These are phyloP conservation scores for Orchestia grillus DNA, from an alignment of 1,140 invertebrate genomes.

Conservation along the genomic window DNA sequence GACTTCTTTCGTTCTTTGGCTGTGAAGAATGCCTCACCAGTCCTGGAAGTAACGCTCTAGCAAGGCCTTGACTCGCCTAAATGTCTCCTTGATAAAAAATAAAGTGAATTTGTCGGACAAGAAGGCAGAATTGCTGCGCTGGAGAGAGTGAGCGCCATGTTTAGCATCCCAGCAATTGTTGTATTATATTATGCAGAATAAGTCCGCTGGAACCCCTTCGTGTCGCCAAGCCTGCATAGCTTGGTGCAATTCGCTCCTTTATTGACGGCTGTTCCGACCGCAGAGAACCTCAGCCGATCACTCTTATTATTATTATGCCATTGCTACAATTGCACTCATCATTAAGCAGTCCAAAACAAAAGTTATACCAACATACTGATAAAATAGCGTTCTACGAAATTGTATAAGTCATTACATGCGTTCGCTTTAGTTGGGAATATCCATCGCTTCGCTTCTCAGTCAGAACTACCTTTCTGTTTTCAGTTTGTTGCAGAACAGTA, in stretches of 20 bases:
- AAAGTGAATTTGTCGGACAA: not conserved
- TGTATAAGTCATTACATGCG: not conserved
- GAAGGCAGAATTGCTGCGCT: constrained; percentile 22
- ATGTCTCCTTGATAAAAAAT: constrained; percentile 26
- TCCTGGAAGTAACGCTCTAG: not conserved
- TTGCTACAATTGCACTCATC: not conserved
- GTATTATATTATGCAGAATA: constrained; percentile 8
- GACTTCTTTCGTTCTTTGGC: not conserved
- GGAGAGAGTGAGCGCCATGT: not conserved
- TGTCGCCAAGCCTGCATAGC: not conserved
- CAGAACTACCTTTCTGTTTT: not conserved
- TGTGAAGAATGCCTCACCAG: constrained; percentile 45
- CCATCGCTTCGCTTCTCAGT: not conserved
- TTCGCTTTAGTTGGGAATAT: not conserved
- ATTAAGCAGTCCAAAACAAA: not conserved
- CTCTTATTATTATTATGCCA: not conserved
- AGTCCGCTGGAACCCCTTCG: not conserved
- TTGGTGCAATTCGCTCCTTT: not conserved
- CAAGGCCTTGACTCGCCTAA: not conserved
- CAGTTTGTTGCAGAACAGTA: not conserved
- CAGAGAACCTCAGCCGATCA: not conserved
- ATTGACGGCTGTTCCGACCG: not conserved
- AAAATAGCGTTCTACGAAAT: not conserved
- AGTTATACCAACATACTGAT: not conserved
- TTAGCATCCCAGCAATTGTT: not conserved